Evolutionary conservation across 2,113 vertebrate genomes (phyloP).

Genomic region (Amphilophus citrinellus): DNA sequence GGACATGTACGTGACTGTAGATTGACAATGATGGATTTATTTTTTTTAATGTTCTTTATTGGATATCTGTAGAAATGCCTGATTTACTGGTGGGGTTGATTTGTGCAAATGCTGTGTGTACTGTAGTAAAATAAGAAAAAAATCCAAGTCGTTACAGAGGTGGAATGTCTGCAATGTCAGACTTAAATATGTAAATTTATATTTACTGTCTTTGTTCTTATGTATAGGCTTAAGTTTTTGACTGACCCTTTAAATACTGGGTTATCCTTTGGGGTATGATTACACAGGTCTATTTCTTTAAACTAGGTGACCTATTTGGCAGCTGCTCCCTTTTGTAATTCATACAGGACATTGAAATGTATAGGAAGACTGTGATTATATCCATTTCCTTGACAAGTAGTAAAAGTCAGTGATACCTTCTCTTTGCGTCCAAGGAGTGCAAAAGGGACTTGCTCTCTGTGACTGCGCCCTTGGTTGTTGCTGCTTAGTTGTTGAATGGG

Average conservation of each 20-base stretch:
- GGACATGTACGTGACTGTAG: background rate
- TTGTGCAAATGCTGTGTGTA: background rate
- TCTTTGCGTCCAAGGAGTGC: slow-evolving; percentile 86
- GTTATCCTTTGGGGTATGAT: background rate
- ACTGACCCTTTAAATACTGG: background rate
- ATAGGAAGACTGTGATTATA: background rate
- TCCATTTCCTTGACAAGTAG: background rate
- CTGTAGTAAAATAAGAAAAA: background rate
- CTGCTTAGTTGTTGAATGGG: slow-evolving; percentile 90
- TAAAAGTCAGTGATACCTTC: slow-evolving; percentile 80
- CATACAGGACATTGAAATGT: background rate
- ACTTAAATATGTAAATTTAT: no score
- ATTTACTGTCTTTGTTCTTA: background rate
- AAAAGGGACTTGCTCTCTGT: slow-evolving; percentile 83
- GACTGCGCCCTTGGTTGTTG: slow-evolving; percentile 83
- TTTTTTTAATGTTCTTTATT: background rate
- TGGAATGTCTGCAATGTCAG: no score
- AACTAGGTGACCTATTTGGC: background rate
- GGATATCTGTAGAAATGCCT: background rate
- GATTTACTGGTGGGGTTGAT: background rate
- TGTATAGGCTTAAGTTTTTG: background rate
- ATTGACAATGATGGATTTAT: background rate
- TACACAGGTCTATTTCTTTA: background rate
- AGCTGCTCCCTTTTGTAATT: background rate
- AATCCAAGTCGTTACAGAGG: background rate